Evolutionary conservation across 2,113 vertebrate species (phyloP).

Genomic region (Cairina moschata): DNA sequence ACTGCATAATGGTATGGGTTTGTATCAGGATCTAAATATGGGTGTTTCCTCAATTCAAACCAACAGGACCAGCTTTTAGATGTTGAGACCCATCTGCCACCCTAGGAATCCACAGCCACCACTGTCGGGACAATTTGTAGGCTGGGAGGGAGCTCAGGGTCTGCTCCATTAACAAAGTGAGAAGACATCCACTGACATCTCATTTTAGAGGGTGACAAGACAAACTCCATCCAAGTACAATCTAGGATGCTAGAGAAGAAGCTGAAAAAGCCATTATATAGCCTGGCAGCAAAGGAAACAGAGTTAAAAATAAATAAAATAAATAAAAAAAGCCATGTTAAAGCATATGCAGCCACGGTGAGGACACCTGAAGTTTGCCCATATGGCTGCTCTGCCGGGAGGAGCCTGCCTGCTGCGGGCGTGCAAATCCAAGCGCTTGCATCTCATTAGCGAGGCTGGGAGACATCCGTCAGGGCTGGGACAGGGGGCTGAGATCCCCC

Average conservation of each 20-base stretch:
- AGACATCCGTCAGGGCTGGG: neutral
- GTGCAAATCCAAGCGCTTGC: conserved; percentile 15
- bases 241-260: neutral
- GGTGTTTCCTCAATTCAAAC: neutral
- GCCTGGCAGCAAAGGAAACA: neutral
- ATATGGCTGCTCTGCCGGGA: conserved; percentile 32
- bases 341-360: neutral
- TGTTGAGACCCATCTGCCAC: neutral
- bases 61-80: neutral
- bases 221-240: conserved; percentile 26
- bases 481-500: conserved; percentile 23
- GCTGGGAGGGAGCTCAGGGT: neutral
- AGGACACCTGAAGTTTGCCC: conserved; percentile 60
- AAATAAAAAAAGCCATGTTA: neutral
- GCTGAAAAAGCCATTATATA: neutral
- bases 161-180: neutral
- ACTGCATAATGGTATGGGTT: neutral
- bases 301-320: neutral
- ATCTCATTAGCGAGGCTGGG: conserved; percentile 26
- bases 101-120: neutral
- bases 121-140: neutral
- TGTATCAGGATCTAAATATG: neutral
- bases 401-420: neutral
- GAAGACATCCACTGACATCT: neutral
- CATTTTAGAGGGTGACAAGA: neutral